phyloP scores from a whole-genome alignment of 2,797 vertebrate genomes.

The Chaenodraco wilsoni region DNA sequence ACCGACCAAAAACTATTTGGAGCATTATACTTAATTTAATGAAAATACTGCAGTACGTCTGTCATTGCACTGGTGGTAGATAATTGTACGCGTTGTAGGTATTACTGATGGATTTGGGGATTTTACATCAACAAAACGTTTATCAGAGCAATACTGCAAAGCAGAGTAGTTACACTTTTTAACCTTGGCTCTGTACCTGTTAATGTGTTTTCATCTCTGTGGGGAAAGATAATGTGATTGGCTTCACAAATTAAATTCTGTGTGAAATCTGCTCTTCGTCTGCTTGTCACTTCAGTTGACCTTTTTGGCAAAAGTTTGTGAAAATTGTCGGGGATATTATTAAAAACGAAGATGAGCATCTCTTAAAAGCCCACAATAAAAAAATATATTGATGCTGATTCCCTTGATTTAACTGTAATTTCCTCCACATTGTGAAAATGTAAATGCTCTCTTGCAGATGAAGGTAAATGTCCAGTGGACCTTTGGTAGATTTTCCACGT shows the following conservation, averaged over 20 bases:
- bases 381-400: constrained; percentile 6
- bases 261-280: constrained; percentile 21
- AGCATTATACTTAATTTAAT: too few species aligned
- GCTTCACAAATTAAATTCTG: background rate
- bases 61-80: background rate
- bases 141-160: constrained; percentile 33
- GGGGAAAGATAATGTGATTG: background rate
- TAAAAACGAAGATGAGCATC: background rate
- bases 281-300: background rate
- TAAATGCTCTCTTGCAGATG: constrained; percentile 33
- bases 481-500: background rate
- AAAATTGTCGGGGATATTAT: background rate
- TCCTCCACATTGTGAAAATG: constrained; percentile 24
- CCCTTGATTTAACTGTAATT: background rate
- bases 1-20: too few species aligned
- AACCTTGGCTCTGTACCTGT: constrained; percentile 3
- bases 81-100: constrained; percentile 6
- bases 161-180: background rate
- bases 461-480: constrained; percentile 17
- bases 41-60: constrained; percentile 17
- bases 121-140: constrained; percentile 1
- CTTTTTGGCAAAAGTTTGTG: background rate
- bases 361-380: constrained; percentile 4
- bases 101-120: constrained; percentile 27
- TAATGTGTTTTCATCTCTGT: constrained; percentile 10